phyloP scores from a whole-genome alignment of 2,113 vertebrate genomes.

The Pungitius pungitius region DNA sequence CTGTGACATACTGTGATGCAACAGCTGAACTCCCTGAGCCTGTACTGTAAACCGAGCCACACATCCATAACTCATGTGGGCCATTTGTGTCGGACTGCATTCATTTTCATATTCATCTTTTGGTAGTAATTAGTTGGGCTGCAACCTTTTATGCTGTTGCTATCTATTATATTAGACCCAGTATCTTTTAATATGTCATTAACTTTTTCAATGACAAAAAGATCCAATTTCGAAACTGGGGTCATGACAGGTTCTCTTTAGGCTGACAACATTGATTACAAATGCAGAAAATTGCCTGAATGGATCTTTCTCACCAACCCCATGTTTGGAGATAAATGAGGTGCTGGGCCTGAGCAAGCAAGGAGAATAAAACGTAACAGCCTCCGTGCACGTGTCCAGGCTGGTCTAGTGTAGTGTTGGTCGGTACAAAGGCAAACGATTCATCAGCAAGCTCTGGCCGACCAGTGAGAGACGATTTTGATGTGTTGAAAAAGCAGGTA shows the following conservation, averaged over 20 bases:
- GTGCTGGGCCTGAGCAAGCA: conserved; percentile 8
- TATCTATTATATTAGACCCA: conserved; percentile 1
- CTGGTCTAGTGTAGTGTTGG: conserved; percentile 16
- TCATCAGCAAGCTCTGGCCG: conserved; percentile 18
- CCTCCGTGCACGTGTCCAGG: conserved; percentile 25
- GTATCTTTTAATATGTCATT: conserved; percentile 1
- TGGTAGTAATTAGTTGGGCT: background rate
- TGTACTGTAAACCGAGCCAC: background rate
- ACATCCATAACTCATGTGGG: conserved; percentile 18
- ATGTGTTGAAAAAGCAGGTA: conserved; percentile 1
- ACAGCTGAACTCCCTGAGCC: background rate
- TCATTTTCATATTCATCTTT: background rate
- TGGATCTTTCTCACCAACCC: conserved; percentile 17
- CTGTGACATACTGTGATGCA: background rate
- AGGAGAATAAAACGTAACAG: conserved; percentile 36
- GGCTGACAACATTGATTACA: conserved; percentile 31
- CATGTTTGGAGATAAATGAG: conserved; percentile 12
- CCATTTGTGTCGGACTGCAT: background rate
- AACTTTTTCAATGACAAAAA: conserved; percentile 2
- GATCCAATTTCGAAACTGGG: background rate
- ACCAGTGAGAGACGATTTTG: conserved; percentile 32
- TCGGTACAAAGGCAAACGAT: conserved; percentile 31
- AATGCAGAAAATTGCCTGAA: conserved; percentile 16
- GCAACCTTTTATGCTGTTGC: background rate
- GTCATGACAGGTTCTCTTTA: conserved; percentile 12